Conservation (phyloP, 1,140 invertebrate genomes). For the Pentalonia nigronervosa region DNA sequence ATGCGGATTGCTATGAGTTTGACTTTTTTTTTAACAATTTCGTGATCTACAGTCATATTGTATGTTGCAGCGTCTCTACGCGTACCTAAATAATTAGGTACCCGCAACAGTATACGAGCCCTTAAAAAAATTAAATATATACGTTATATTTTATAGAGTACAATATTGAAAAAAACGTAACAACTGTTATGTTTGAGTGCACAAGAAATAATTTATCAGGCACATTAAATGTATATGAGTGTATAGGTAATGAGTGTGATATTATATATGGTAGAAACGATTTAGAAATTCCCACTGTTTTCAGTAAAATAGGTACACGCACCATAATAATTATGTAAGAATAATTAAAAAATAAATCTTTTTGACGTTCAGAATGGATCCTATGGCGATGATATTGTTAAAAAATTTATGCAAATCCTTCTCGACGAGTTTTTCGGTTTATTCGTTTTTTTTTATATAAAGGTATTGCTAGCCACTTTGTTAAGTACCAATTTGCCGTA, state of each 20-base stretch:
- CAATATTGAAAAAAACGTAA: neutral
- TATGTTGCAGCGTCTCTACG: rapidly evolving
- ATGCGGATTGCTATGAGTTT: too few relatives aligned
- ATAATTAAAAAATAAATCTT: constrained; percentile 19
- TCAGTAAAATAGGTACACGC: neutral
- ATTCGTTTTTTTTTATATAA: neutral
- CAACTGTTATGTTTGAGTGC: neutral
- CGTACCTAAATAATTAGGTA: neutral
- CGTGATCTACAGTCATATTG: neutral
- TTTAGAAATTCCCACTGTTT: neutral
- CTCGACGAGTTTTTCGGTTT: neutral
- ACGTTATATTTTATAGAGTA: too few relatives aligned
- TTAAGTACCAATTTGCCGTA: constrained; percentile 30
- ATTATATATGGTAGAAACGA: neutral
- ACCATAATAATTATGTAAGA: neutral
- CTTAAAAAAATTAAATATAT: neutral
- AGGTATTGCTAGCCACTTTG: neutral
- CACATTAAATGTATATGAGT: neutral
- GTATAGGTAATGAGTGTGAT: neutral
- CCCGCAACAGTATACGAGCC: neutral
- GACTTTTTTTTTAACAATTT: neutral
- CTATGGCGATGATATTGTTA: neutral
- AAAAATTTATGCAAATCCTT: neutral
- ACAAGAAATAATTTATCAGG: neutral
- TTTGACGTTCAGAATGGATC: neutral